These are phyloP conservation scores for Papilio machaon DNA, from an alignment of 1,140 invertebrate genomes.

Conservation along the genomic window DNA sequence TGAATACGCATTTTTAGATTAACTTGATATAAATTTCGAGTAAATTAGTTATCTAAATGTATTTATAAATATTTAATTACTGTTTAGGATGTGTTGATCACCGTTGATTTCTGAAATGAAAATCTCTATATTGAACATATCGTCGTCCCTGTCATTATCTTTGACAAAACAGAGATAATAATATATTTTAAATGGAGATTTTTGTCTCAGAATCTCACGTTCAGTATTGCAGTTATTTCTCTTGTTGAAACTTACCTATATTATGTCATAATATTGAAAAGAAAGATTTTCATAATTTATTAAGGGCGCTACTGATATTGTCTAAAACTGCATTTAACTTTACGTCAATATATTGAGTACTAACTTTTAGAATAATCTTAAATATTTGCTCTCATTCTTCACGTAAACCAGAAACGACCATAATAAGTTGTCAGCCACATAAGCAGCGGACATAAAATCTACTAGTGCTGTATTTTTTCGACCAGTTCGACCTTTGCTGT, in stretches of 20 bases:
- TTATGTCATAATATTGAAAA: not conserved
- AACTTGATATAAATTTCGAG: not conserved
- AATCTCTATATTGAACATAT: too few species aligned
- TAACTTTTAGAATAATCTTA: not conserved
- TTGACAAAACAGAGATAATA: too few species aligned
- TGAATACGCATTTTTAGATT: not conserved
- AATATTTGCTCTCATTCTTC: constrained; percentile 9
- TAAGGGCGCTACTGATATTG: too few species aligned
- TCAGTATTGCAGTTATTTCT: too few species aligned
- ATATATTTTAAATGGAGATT: too few species aligned
- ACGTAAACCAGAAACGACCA: constrained; percentile 7
- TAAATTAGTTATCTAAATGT: not conserved
- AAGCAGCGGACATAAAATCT: not conserved
- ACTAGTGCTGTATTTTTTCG: constrained; percentile 9
- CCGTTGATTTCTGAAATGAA: too few species aligned
- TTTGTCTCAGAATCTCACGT: too few species aligned
- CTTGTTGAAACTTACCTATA: not conserved
- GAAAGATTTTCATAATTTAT: too few species aligned
- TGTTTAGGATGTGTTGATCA: not conserved
- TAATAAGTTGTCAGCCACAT: not conserved
- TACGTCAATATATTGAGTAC: not conserved
- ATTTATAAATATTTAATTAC: constrained; percentile 1
- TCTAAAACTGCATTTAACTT: too few species aligned
- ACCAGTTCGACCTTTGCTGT: not conserved
- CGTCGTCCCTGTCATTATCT: too few species aligned